phyloP scores from a whole-genome alignment of 2,113 vertebrate species.

The Orcinus orca region DNA sequence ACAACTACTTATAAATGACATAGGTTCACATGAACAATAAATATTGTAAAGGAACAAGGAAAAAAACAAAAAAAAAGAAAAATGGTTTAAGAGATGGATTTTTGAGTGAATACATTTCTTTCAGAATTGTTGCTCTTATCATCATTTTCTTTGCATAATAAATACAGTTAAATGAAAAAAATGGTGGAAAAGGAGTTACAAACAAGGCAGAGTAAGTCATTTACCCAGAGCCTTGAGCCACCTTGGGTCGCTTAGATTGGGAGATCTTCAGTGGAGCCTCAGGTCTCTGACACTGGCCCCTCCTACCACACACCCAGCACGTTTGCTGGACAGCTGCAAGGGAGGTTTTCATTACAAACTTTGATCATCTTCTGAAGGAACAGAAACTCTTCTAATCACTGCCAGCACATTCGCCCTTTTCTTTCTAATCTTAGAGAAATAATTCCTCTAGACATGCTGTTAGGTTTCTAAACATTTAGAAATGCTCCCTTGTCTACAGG shows the following conservation, averaged over 20 bases:
- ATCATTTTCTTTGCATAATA: neutral
- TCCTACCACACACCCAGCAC: neutral
- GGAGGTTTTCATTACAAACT: neutral
- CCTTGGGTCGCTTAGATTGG: accelerated
- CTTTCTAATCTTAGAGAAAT: neutral
- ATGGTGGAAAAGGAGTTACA: neutral
- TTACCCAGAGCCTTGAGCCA: neutral
- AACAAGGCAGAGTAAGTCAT: neutral
- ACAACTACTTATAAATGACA: neutral
- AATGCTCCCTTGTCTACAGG: neutral
- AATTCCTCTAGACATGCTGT: neutral
- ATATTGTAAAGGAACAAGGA: neutral
- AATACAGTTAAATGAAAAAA: neutral
- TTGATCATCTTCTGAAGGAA: neutral
- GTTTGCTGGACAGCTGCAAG: neutral
- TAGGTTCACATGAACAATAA: neutral
- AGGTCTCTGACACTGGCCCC: neutral
- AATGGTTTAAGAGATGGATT: neutral
- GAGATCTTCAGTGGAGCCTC: neutral
- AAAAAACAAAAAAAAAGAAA: neutral
- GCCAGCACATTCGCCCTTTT: neutral
- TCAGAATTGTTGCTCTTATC: neutral
- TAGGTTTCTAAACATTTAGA: neutral
- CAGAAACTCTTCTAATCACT: neutral
- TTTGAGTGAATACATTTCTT: neutral